Base-by-base conservation (phyloP, 2,888 invertebrate species). In the Iphiclides podalirius region DNA sequence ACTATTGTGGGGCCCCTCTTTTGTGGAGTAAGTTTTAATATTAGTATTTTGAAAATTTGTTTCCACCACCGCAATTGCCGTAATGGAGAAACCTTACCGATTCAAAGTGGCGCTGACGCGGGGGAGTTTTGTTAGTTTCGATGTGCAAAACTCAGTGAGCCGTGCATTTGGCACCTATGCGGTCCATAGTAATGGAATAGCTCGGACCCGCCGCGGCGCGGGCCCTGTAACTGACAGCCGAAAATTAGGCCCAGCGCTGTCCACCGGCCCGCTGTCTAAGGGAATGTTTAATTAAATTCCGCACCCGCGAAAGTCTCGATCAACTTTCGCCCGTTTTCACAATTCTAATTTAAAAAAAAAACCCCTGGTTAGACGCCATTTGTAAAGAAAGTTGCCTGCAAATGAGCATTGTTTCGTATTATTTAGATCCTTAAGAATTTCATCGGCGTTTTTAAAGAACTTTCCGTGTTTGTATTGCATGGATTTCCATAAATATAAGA, bases 201-300 rank as follows among this genome's bases (percentile, higher is more conserved):
- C 55, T 54, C 57, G 54, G 52, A 54, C 58, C 57, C 50, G 55
- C 52, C 47, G 72, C 72, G 73, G 66, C 63, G 68, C 64, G 66
- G n/a, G 60, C 52, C 53, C 67, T 81, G 82, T 23, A 48, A 59
- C 52, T 77, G 83, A 79, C 83, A 81, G 76, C 60, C 64, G 59
- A 68, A 76, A 79, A 81, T 81, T 82, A 79, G 66, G 60, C 58
- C 61, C 63, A 58, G 60, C 56, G 57, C 63, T 68, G 71, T 67
- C 72, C 73, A 61, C 75, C 60, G 60, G 55, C 53, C 52, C 55
- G 60, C 58, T 62, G 62, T 57, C 31, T 52, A 53, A 64, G 54
- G 63, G 73, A 75, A 77, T 75, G 73, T 80, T n/a, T 82, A 81
- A 84, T 84, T 79, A 81, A 83, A 82, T 81, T 75, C 67, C 70